Evolutionary conservation across 2,113 vertebrate genomes (phyloP).

Genomic region (Trogon surrucura): DNA sequence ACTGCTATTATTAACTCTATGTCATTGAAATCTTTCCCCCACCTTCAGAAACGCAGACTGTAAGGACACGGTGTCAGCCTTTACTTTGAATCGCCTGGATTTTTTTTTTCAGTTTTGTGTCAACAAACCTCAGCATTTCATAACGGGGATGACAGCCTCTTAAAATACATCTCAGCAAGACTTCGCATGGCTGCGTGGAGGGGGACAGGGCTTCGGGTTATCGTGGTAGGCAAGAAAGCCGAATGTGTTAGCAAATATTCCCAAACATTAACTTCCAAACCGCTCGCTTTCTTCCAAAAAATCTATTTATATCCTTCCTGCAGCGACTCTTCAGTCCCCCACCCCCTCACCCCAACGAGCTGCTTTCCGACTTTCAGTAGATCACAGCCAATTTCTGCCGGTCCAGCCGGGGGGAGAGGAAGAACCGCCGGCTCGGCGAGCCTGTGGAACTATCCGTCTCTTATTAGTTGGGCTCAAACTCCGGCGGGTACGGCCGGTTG

Average conservation of each 20-base stretch:
- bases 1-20: conserved; percentile 51
- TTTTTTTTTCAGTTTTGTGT: conserved; percentile 5
- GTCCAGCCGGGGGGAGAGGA: neutral
- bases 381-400: neutral
- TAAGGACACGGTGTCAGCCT: conserved; percentile 24
- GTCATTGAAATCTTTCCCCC: conserved; percentile 57
- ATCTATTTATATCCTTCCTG: conserved; percentile 54
- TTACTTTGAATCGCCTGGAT: neutral
- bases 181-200: neutral
- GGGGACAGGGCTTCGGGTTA: neutral
- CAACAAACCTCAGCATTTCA: conserved; percentile 45
- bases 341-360: conserved; percentile 23
- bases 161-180: conserved; percentile 17
- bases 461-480: neutral
- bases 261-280: conserved; percentile 6
- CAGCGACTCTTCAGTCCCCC: conserved; percentile 22
- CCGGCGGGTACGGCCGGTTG: neutral
- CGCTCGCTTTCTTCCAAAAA: neutral
- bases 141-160: conserved; percentile 3
- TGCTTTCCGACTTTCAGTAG: neutral
- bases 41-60: conserved; percentile 26
- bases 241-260: neutral
- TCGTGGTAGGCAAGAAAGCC: neutral
- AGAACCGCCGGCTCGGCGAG: neutral
- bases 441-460: conserved; percentile 1